Evolutionary conservation across 2,888 invertebrate genomes (phyloP), one percentile per base, ranked within the genome.

Genomic region (Dynastes hyllus): DNA sequence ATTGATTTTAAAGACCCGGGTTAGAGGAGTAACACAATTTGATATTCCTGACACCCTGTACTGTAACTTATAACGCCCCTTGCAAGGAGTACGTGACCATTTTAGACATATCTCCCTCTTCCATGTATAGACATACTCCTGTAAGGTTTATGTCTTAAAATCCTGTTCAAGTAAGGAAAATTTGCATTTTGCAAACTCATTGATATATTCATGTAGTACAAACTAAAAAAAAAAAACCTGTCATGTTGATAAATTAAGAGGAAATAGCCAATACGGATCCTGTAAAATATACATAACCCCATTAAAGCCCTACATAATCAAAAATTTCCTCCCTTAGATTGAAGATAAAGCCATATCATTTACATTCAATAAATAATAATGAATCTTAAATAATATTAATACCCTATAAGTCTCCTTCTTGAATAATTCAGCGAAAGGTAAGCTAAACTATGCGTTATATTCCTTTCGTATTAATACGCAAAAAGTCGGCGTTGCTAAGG

Each of bases 301-400:
- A 45, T 27, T 67, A 45, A 67, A 67, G 45, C 40, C n/a, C 5
- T 22, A 67, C 45, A 5, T 27, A 3, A 13, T 67, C 22, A 22
- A 67, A 45, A 45, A 11, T 45, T 67, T 45, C 45, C 40, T 67
- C 45, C 67, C 22, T 16, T 67, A 27, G 22, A 22, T 27, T 40
- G 50, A 11, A 45, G 45, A 45, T 45, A 45, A 45, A 8, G 8
- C 45, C 22, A 51, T 51, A 70, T 71, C 32, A 71, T 71, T 71
- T 71, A 71, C 70, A 70, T 71, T 32, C 71, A 40, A 71, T 71
- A 71, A 71, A 71, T 71, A 71, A 71, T 71, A 71, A 55, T 71
- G 71, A 40, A 37, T 32, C 29, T 11, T 27, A 27, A 27, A 53
- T 53, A 70, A 27, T 37, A 58, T 51, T 58, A 71, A 51, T 58